Conservation (phyloP, 2,797 vertebrate species). For the Fratercula arctica region DNA sequence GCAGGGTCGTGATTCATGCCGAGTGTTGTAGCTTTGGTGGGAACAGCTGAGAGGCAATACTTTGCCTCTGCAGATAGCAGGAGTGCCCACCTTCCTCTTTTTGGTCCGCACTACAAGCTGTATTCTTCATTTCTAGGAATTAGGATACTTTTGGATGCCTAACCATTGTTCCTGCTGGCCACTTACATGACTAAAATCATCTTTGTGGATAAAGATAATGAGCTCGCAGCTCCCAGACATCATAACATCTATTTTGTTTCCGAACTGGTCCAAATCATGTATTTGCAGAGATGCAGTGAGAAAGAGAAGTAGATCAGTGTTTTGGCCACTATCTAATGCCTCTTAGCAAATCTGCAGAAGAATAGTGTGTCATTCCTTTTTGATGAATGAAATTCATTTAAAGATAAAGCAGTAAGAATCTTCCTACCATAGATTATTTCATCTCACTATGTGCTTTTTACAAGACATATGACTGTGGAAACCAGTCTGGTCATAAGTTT, state of each 20-base stretch:
- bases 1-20: neutral
- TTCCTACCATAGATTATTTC: neutral
- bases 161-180: neutral
- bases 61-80: neutral
- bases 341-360: neutral
- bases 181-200: neutral
- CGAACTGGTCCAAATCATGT: neutral
- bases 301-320: neutral
- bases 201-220: neutral
- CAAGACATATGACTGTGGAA: neutral
- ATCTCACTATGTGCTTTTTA: neutral
- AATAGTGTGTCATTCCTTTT: neutral
- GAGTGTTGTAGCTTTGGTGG: neutral
- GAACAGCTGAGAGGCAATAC: neutral
- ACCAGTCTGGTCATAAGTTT: neutral
- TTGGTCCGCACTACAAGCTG: neutral
- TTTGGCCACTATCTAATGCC: neutral
- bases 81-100: neutral
- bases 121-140: neutral
- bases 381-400: neutral
- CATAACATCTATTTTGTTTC: neutral
- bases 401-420: neutral
- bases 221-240: neutral
- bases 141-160: neutral
- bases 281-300: neutral